A percentile compares a stretch with the other conserved stretches of the same genome.
These are phyloP conservation scores for Drosophila bocqueti DNA, from an alignment of 1,140 invertebrate genomes.

Conservation along the genomic window DNA sequence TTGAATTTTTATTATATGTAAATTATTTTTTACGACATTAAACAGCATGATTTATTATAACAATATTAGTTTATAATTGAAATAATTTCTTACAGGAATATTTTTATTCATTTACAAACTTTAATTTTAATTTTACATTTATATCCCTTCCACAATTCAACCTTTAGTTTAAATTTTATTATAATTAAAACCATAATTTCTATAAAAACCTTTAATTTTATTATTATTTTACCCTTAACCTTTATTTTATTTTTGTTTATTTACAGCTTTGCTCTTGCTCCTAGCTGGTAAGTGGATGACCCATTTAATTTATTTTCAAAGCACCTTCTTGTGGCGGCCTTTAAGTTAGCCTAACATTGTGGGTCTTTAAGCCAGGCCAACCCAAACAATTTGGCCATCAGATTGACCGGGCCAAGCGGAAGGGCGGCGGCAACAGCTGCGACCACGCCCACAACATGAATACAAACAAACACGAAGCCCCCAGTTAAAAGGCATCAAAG, in stretches of 20 bases:
- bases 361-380: constrained; percentile 55
- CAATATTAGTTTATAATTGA: not conserved
- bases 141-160: not conserved
- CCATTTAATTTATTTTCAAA: constrained; percentile 32
- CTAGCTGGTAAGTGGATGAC: constrained; percentile 64
- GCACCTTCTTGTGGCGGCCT: constrained; percentile 14
- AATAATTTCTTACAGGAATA: rapidly evolving
- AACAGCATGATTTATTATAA: not conserved
- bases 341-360: constrained; percentile 67
- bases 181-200: not conserved
- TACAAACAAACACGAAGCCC: constrained; percentile 39
- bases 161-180: not conserved
- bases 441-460: constrained; percentile 60
- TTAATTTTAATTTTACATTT: not conserved
- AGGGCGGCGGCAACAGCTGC: constrained; percentile 51
- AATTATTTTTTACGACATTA: too few species aligned
- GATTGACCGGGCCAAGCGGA: constrained; percentile 56
- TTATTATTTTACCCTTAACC: constrained; percentile 3
- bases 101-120: not conserved
- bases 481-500: constrained; percentile 38
- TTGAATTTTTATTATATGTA: not conserved
- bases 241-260: constrained; percentile 33
- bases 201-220: not conserved
- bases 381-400: constrained; percentile 76
- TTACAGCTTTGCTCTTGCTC: constrained; percentile 63